phyloP scores from a whole-genome alignment of 2,113 vertebrate genomes.

The Python bivittatus region DNA sequence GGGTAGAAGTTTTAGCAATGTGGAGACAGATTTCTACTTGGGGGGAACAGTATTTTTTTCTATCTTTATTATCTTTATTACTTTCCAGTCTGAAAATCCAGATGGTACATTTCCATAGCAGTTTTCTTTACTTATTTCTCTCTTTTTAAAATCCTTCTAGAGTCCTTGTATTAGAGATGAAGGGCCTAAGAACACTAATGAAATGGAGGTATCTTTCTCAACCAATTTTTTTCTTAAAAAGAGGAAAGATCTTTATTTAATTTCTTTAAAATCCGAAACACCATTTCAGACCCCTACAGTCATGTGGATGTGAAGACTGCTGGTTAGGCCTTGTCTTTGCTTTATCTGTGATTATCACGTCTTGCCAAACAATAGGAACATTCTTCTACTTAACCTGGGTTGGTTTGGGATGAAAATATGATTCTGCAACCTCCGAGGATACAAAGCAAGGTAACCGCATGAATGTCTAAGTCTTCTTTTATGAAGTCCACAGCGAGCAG shows the following conservation, averaged over 20 bases:
- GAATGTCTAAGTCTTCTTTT: not conserved
- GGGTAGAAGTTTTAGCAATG: not conserved
- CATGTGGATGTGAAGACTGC: not conserved
- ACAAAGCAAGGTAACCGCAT: not conserved
- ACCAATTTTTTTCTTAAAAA: not conserved
- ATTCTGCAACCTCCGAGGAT: not conserved
- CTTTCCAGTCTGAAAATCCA: not conserved
- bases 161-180: not conserved
- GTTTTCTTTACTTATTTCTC: not conserved
- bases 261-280: not conserved
- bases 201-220: not conserved
- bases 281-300: not conserved
- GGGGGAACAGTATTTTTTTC: not conserved
- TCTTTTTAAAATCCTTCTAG: no score
- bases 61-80: not conserved
- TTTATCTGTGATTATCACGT: not conserved
- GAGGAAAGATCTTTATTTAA: not conserved
- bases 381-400: not conserved
- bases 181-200: not conserved
- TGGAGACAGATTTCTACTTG: constrained; percentile 2
- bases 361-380: not conserved
- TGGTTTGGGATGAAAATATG: not conserved
- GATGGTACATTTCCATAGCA: not conserved
- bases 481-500: not conserved
- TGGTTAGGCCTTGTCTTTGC: not conserved